Evolutionary conservation across 2,113 vertebrate species (phyloP).

Genomic region (Neotoma lepida): DNA sequence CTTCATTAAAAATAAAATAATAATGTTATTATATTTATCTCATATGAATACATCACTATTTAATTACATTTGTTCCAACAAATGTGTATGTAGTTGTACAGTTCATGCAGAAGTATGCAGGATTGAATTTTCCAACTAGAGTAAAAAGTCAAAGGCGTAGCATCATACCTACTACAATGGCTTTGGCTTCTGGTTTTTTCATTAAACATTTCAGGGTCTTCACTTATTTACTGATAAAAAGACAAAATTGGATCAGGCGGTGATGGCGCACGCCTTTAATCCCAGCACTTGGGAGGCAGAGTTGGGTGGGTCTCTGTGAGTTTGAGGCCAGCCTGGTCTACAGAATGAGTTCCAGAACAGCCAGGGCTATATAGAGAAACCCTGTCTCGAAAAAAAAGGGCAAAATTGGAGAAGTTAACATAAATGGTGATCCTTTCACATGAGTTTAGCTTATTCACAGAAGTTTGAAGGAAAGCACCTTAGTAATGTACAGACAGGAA

Average conservation of each 20-base stretch:
- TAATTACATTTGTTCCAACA: background rate
- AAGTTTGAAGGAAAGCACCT: background rate
- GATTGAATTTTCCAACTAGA: background rate
- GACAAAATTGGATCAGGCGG: background rate
- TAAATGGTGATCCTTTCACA: background rate
- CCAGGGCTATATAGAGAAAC: too few relatives aligned
- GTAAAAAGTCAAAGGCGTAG: background rate
- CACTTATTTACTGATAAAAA: background rate
- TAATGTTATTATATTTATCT: background rate
- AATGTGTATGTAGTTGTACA: background rate
- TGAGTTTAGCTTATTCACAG: background rate
- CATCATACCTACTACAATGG: background rate
- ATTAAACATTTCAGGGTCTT: background rate
- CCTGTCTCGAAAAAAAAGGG: too few relatives aligned
- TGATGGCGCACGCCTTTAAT: too few relatives aligned
- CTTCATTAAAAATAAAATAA: background rate
- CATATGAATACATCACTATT: background rate
- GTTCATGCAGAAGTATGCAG: background rate
- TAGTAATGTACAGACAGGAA: background rate
- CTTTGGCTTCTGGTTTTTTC: background rate
- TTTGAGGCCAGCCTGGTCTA: too few relatives aligned
- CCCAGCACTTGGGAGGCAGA: too few relatives aligned
- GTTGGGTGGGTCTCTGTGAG: too few relatives aligned
- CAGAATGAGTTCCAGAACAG: too few relatives aligned
- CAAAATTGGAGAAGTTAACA: background rate